These are phyloP conservation scores for Ophion obscuratus DNA, from an alignment of 2,888 invertebrate species.

Conservation along the genomic window DNA sequence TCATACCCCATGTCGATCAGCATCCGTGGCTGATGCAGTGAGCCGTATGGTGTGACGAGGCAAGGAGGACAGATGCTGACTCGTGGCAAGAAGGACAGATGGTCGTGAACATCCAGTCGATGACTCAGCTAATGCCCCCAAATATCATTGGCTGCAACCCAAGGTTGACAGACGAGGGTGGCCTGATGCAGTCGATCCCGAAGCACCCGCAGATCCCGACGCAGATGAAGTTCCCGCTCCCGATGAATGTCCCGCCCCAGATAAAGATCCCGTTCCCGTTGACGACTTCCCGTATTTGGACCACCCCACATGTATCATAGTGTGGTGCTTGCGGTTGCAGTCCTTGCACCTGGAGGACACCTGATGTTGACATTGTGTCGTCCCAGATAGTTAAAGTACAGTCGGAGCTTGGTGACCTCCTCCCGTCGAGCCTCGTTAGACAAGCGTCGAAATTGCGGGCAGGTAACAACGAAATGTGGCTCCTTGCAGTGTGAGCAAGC, in stretches of 20 bases:
- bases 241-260: background rate
- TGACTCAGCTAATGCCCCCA: background rate
- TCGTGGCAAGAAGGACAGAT: background rate
- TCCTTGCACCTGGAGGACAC: too few relatives aligned
- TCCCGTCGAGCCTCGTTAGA: slow-evolving; percentile 6
- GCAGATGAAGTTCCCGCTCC: too few relatives aligned
- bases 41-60: background rate
- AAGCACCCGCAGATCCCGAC: background rate
- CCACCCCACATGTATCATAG: slow-evolving; percentile 6
- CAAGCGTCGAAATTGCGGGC: slow-evolving; percentile 9
- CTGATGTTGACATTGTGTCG: too few relatives aligned
- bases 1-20: background rate
- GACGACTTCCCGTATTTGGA: slow-evolving; percentile 2
- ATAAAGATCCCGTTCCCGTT: background rate
- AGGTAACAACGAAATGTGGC: background rate
- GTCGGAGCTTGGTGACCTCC: background rate
- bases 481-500: slow-evolving; percentile 14
- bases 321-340: too few relatives aligned
- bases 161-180: background rate
- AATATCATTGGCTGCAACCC: background rate
- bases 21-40: background rate
- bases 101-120: background rate
- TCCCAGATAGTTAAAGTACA: too few relatives aligned
- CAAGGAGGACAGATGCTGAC: too few relatives aligned
- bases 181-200: background rate